These are phyloP conservation scores for Drosophila multiciliata DNA, from an alignment of 2,888 invertebrate species.

Conservation along the genomic window DNA sequence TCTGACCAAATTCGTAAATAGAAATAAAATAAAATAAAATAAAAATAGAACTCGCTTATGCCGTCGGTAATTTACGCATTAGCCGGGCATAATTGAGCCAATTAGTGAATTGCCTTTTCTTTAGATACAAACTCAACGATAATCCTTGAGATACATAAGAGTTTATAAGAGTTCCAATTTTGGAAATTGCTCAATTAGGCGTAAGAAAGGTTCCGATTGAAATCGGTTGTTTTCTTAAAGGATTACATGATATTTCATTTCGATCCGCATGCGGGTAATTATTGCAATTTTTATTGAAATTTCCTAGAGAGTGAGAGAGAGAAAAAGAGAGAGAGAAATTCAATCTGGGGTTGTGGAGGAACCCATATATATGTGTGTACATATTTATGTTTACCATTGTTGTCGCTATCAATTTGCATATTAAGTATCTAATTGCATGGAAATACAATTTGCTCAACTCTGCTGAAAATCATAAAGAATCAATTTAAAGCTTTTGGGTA, in stretches of 20 bases:
- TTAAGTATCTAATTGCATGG: conserved; percentile 73
- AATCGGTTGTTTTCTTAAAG: conserved; percentile 67
- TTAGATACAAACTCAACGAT: conserved; percentile 22
- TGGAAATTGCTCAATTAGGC: conserved; percentile 59
- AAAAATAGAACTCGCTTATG: conserved; percentile 11
- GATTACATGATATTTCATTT: conserved; percentile 60
- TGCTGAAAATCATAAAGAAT: conserved; percentile 39
- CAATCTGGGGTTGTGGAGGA: conserved; percentile 45
- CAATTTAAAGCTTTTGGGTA: conserved; percentile 30
- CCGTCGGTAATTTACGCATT: conserved; percentile 66
- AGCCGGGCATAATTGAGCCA: conserved; percentile 36
- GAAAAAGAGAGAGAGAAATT: conserved; percentile 1
- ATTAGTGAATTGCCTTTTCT: conserved; percentile 46
- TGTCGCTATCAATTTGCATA: conserved; percentile 74
- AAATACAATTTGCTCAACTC: conserved; percentile 44
- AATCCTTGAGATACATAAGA: conserved; percentile 29
- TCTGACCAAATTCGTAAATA: conserved; percentile 22
- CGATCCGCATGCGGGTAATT: conserved; percentile 70
- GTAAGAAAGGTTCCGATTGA: conserved; percentile 30
- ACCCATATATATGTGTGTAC: conserved; percentile 31
- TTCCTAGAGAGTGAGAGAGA: background rate
- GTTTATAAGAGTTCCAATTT: conserved; percentile 14
- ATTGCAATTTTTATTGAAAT: conserved; percentile 55
- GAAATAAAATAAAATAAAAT: background rate
- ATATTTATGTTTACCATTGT: conserved; percentile 16